phyloP scores from a whole-genome alignment of 2,797 vertebrate genomes.

The Coendou prehensilis region DNA sequence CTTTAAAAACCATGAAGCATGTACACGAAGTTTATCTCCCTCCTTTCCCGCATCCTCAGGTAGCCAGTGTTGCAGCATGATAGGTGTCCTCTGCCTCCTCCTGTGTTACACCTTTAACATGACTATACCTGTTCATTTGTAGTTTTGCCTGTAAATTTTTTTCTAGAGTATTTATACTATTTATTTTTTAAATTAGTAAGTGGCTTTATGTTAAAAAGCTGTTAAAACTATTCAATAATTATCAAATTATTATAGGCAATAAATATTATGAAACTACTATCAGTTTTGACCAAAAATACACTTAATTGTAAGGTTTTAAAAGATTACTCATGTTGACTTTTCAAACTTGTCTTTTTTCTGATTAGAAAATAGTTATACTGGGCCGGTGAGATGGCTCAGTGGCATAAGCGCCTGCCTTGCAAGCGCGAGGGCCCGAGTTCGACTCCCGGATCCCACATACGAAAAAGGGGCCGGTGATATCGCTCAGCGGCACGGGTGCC shows the following conservation, averaged over 20 bases:
- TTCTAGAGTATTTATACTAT: background rate
- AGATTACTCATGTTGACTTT: background rate
- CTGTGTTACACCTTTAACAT: background rate
- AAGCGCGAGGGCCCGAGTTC: no score
- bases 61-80: background rate
- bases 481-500: no score
- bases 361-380: conserved; percentile 31
- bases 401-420: no score
- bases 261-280: background rate
- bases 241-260: background rate
- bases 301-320: background rate
- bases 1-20: background rate
- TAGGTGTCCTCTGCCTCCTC: background rate
- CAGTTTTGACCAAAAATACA: conserved; percentile 37
- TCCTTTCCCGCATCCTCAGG: background rate
- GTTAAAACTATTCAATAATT: background rate
- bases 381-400: no score
- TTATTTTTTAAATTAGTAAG: conserved; percentile 45
- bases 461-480: no score
- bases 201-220: background rate
- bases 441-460: no score
- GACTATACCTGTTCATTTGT: background rate
- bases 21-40: background rate
- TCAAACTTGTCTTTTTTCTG: background rate
- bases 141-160: conserved; percentile 29